Evolutionary conservation across 2,797 vertebrate genomes (phyloP), one percentile per base, ranked within the genome.

Genomic region (Anguilla anguilla): DNA sequence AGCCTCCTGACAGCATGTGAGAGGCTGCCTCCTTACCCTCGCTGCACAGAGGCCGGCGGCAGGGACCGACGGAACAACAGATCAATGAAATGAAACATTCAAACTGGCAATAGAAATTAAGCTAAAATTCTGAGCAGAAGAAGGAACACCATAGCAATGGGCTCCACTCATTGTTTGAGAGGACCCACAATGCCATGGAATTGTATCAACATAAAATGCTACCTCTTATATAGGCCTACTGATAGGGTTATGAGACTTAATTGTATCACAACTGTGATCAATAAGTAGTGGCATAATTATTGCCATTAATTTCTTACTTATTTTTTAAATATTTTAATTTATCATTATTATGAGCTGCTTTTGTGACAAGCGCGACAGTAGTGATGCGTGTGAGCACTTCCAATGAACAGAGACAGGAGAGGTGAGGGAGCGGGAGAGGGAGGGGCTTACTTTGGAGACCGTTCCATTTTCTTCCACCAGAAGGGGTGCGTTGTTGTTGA

Each of bases 391-490:
- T 72, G 35, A 79, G 39, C 74, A 43, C 74, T 31, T 72, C 67
- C 15, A 6, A 43, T 19, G 35, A 39, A 19, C 31, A 17, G 74
- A 43, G 35, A 2, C 17, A 19, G 9, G 61, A 51, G 57, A 17
- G 83, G 43, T 28, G 31, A 89, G 19, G 85, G 25, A 86, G 72
- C 9, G 2, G 69, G 2, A 28, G 13, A 81, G n/a, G 28, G 11
- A 31, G 49, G 13, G 77, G 83, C 94, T 94, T 95, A 97, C 97
- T 96, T 98, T 98, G 87, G 97, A 96, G 89, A 97, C 93, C 0
- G 94, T 94, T 85, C 97, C 97, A 0, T 99, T 98, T 93, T 98
- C 97, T 90, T 98, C 97, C 88, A 97, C 96, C 57, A 97, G 92
- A 67, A 98, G 94, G 0, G 97, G 97, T 2, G 94, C 92, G 0